Evolutionary conservation across 2,113 vertebrate species (phyloP).

Genomic region (Natator depressus): DNA sequence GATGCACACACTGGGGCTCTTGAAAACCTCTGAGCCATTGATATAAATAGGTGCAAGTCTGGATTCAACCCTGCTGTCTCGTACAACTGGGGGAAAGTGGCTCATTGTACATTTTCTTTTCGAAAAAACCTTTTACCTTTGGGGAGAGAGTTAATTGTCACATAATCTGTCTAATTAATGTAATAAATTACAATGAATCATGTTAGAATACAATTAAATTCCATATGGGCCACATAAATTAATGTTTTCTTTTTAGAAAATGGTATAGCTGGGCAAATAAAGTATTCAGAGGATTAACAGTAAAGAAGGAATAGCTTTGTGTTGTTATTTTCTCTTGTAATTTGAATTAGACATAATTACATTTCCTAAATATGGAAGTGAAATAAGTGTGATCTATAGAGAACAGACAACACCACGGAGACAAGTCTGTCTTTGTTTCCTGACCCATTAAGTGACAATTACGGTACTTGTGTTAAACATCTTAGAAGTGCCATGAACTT

Average conservation of each 20-base stretch:
- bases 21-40: not conserved
- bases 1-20: not conserved
- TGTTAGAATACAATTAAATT: constrained; percentile 62
- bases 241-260: constrained; percentile 55
- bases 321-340: constrained; percentile 64
- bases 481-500: constrained; percentile 73
- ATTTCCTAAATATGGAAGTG: constrained; percentile 77
- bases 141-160: constrained; percentile 44
- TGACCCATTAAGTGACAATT: constrained; percentile 79
- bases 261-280: constrained; percentile 59
- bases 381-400: constrained; percentile 76
- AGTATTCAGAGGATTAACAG: constrained; percentile 58
- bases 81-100: not conserved
- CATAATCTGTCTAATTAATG: constrained; percentile 57
- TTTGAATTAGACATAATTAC: constrained; percentile 74
- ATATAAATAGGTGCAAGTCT: not conserved
- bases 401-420: constrained; percentile 53
- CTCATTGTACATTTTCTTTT: not conserved
- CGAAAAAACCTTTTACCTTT: not conserved
- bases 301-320: constrained; percentile 49
- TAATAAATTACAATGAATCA: constrained; percentile 52
- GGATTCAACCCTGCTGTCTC: not conserved
- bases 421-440: constrained; percentile 77
- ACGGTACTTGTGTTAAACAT: constrained; percentile 75
- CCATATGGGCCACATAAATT: not conserved